These are phyloP conservation scores for Heteropelma amictum DNA, from an alignment of 2,888 invertebrate genomes.

Conservation along the genomic window DNA sequence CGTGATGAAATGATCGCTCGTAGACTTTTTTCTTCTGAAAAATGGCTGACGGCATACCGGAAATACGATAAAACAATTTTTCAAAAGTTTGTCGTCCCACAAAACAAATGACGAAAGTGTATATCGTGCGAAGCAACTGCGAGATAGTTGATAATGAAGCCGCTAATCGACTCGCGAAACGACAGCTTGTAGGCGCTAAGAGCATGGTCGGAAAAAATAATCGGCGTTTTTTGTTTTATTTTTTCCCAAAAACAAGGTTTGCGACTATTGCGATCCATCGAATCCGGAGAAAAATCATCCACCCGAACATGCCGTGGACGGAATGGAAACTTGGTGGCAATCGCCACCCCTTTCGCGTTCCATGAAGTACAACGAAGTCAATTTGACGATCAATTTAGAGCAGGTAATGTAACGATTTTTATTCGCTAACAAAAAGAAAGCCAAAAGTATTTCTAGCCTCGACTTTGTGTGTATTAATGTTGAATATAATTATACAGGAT, in stretches of 20 bases:
- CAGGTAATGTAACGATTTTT: slow-evolving; percentile 85
- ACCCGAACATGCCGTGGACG: slow-evolving; percentile 95
- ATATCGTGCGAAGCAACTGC: neutral
- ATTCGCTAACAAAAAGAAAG: neutral
- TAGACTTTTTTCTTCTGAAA: too few relatives aligned
- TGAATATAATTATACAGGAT: neutral
- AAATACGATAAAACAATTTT: slow-evolving; percentile 1
- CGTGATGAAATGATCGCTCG: too few relatives aligned
- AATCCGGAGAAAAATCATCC: slow-evolving; percentile 90
- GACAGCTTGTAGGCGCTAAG: slow-evolving; percentile 10
- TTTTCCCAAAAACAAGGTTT: slow-evolving; percentile 92
- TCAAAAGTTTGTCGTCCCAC: slow-evolving; percentile 8
- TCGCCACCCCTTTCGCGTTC: slow-evolving; percentile 98
- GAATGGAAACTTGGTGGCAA: slow-evolving; percentile 99
- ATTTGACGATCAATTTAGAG: slow-evolving; percentile 96
- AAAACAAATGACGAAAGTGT: neutral
- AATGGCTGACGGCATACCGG: too few relatives aligned
- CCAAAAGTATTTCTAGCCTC: too few relatives aligned
- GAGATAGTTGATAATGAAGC: slow-evolving; percentile 8
- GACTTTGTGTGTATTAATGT: too few relatives aligned
- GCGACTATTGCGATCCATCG: slow-evolving; percentile 92
- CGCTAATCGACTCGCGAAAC: slow-evolving; percentile 37
- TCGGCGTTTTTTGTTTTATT: slow-evolving; percentile 44
- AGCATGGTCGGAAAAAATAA: too few relatives aligned
- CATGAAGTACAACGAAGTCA: slow-evolving; percentile 97